A percentile compares a stretch with the other conserved stretches of the same genome.
Conservation (phyloP, 2,113 vertebrate genomes). For the Tylochromis polylepis region DNA sequence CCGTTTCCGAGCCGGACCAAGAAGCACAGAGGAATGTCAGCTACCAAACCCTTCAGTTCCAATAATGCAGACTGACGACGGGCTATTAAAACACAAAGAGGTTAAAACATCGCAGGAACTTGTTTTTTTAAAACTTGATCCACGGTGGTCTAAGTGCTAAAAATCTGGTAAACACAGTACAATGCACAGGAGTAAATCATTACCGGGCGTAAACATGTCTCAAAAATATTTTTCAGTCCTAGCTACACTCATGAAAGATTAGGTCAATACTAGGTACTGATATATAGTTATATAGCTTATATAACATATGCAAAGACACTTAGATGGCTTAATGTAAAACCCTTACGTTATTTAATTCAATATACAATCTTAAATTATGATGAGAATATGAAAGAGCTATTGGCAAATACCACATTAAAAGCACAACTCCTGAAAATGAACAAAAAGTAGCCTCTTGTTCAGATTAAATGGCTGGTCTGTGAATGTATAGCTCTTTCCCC, state of each 20-base stretch:
- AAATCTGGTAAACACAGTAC: background rate
- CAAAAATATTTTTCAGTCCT: background rate
- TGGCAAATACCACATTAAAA: background rate
- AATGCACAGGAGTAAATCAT: background rate
- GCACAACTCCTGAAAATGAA: background rate
- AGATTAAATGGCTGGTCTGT: background rate
- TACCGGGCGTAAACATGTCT: background rate
- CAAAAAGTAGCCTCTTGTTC: background rate
- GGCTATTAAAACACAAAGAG: background rate
- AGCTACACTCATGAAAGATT: background rate
- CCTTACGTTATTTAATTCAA: background rate
- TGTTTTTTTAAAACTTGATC: background rate
- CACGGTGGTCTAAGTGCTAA: background rate
- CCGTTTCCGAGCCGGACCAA: background rate
- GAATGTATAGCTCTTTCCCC: background rate
- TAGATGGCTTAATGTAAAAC: background rate
- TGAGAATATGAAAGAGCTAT: background rate
- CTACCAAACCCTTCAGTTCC: background rate
- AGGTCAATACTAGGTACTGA: background rate
- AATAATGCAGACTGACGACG: background rate
- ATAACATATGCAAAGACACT: background rate
- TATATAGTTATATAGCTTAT: too few relatives aligned
- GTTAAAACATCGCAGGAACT: background rate
- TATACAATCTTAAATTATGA: background rate
- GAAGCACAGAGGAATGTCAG: background rate